Percentiles rank a stretch among this genome's conserved stretches.
Evolutionary conservation across 2,113 vertebrate species (phyloP).

Genomic region (Pelusios castaneus): DNA sequence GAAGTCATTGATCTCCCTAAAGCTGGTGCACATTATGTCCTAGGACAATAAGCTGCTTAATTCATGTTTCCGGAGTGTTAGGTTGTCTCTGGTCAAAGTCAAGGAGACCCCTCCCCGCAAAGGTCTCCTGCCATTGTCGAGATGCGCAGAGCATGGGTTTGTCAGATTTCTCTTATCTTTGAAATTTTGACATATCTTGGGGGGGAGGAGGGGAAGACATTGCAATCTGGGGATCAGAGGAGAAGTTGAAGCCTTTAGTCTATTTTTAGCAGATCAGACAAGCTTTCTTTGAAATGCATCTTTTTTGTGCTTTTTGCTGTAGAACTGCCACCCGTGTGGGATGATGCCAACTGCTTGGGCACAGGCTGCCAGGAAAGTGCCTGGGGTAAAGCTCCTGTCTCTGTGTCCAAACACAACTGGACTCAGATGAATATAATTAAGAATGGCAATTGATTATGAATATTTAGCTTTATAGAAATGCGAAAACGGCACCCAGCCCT

Average conservation of each 20-base stretch:
- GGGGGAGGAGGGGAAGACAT: neutral
- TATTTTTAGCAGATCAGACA: neutral
- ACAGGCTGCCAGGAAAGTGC: no score
- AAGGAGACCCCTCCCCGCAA: neutral
- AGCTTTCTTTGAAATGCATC: neutral
- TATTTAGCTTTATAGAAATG: neutral
- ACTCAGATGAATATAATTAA: neutral
- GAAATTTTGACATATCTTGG: neutral
- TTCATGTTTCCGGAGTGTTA: neutral
- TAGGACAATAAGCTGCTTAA: slow-evolving; percentile 33
- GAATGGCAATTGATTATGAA: neutral
- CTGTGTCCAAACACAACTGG: neutral
- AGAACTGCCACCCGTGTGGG: neutral
- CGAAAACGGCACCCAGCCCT: neutral
- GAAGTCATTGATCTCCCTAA: slow-evolving; percentile 42
- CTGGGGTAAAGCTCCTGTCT: neutral
- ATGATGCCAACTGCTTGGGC: neutral
- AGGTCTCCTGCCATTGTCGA: neutral
- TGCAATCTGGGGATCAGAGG: neutral
- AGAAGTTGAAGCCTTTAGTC: neutral
- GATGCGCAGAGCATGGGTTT: neutral
- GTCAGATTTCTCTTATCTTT: neutral
- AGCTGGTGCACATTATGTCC: neutral
- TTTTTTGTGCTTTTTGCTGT: neutral
- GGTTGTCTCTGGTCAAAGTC: neutral